phyloP scores from a whole-genome alignment of 2,113 vertebrate genomes.

The Phrynosoma platyrhinos region DNA sequence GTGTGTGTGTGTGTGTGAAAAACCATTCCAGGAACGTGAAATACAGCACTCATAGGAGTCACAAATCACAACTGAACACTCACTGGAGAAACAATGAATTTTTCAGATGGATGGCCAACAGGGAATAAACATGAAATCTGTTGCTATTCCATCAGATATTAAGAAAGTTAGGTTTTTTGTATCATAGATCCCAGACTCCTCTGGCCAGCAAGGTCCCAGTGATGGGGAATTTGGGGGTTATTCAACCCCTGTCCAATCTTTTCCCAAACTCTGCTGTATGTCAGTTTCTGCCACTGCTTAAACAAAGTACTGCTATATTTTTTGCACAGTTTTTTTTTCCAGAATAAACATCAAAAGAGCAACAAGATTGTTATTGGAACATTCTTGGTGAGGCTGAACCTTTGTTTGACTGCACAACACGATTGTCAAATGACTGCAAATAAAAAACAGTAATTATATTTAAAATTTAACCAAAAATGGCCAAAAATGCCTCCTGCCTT shows the following conservation, averaged over 20 bases:
- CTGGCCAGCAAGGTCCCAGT: too few relatives aligned
- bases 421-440: not conserved
- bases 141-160: not conserved
- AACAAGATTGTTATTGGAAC: not conserved
- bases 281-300: not conserved
- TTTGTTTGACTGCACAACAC: not conserved
- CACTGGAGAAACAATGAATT: not conserved
- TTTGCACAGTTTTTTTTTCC: not conserved
- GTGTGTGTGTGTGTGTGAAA: not conserved
- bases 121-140: not conserved
- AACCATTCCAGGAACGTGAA: not conserved
- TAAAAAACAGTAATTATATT: not conserved
- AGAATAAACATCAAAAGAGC: not conserved
- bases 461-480: not conserved
- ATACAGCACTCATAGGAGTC: not conserved
- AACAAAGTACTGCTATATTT: not conserved
- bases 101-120: too few relatives aligned
- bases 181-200: too few relatives aligned
- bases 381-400: not conserved
- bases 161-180: too few relatives aligned
- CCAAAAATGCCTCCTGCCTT: not conserved
- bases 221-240: too few relatives aligned
- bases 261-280: not conserved
- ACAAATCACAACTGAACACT: not conserved
- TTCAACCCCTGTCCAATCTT: too few relatives aligned